Percentiles rank a stretch among this genome's conserved stretches.
phyloP scores from a whole-genome alignment of 2,888 invertebrate genomes.

The Xanthia icteritia region DNA sequence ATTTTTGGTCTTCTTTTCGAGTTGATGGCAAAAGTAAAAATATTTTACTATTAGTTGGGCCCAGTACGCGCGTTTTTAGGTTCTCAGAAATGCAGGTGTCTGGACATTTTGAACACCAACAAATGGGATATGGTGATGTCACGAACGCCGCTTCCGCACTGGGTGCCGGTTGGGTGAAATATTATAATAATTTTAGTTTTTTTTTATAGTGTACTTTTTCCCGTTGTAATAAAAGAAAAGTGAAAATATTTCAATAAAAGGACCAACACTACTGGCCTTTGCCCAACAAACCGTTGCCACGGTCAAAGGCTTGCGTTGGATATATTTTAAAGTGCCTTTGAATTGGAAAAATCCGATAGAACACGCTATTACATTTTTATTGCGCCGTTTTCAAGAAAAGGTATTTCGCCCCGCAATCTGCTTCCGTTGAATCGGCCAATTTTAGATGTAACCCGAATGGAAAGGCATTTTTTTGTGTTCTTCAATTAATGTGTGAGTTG shows the following conservation, averaged over 20 bases:
- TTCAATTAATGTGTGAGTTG: constrained; percentile 51
- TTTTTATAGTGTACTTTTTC: background rate
- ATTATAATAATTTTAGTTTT: no score
- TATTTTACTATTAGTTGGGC: no score
- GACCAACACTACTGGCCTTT: constrained; percentile 21
- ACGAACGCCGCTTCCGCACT: background rate
- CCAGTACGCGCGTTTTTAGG: no score
- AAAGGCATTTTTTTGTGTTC: constrained; percentile 56
- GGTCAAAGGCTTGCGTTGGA: constrained; percentile 51
- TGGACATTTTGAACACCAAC: background rate
- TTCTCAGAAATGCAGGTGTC: no score
- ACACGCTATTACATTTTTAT: constrained; percentile 80
- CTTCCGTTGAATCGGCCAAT: constrained; percentile 64
- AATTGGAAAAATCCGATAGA: constrained; percentile 79
- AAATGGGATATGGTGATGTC: background rate
- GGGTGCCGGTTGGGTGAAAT: background rate
- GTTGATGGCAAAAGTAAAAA: no score
- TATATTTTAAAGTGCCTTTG: constrained; percentile 68
- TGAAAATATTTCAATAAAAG: constrained; percentile 24
- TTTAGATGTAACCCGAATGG: constrained; percentile 68
- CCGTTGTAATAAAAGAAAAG: constrained; percentile 1
- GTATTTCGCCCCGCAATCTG: constrained; percentile 66
- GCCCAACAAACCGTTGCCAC: constrained; percentile 28
- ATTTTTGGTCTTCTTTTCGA: background rate
- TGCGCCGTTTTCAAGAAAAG: constrained; percentile 71